These are phyloP conservation scores for Caenorhabditis angaria DNA, from an alignment of 2,888 invertebrate species.

Conservation along the genomic window DNA sequence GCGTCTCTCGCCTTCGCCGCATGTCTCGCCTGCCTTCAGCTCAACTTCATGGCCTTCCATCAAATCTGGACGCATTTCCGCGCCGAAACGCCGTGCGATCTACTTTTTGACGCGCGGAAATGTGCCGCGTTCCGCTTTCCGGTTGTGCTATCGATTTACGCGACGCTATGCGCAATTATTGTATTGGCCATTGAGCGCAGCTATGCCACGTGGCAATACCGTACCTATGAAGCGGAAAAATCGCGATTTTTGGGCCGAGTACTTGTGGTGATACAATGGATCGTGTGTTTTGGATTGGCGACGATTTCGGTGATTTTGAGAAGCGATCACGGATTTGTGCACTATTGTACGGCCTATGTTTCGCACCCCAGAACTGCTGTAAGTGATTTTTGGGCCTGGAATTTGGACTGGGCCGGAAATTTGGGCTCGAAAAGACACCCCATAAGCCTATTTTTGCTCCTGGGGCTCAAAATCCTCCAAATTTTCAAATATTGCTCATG, in stretches of 20 bases:
- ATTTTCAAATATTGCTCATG: too few species aligned
- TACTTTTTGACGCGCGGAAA: constrained; percentile 39
- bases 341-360: constrained; percentile 55
- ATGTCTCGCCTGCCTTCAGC: constrained; percentile 48
- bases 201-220: constrained; percentile 52
- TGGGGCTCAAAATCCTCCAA: too few species aligned
- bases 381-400: not conserved
- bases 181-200: constrained; percentile 54
- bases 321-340: constrained; percentile 47
- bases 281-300: constrained; percentile 42
- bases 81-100: constrained; percentile 40
- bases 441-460: too few species aligned
- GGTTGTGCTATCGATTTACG: constrained; percentile 52
- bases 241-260: constrained; percentile 37
- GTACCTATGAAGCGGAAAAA: constrained; percentile 50
- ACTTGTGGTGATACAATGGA: constrained; percentile 47
- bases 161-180: constrained; percentile 53
- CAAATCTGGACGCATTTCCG: constrained; percentile 2
- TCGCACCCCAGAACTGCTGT: constrained; percentile 56
- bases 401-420: not conserved
- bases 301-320: constrained; percentile 42
- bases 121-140: constrained; percentile 45
- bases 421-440: not conserved
- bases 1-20: constrained; percentile 49
- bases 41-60: constrained; percentile 48